Base-by-base conservation (phyloP, 2,888 invertebrate genomes). In the Andrena bicolor region DNA sequence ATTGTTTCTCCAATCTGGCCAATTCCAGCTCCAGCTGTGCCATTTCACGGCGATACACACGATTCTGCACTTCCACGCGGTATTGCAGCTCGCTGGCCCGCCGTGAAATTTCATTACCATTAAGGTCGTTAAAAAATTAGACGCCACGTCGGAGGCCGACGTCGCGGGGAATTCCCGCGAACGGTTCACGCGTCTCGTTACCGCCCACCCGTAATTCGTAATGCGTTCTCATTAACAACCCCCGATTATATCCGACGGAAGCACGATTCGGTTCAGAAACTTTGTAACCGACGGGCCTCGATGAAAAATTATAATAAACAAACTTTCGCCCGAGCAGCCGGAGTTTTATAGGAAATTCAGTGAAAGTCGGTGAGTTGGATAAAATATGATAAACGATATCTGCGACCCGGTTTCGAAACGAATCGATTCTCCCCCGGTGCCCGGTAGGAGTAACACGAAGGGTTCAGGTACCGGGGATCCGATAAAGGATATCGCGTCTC, bases 11-110 rank as follows among this genome's bases (percentile, higher is more conserved):
- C 87, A 98, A 94, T 76, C 96, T 95, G 8, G 96, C 95, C 68
- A 98, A 97, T 94, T 98, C 97, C 66, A 96, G 95, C 92, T 98
- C 97, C 65, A 98, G 93, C 20, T 96, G 96, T 8, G 96, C 96
- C 85, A 98, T 96, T 93, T 98, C 98, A 86, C 97, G 95, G 91
- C 96, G 96, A 92, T 98, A 98, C 5, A 98, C 98, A 87, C 97
- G 96, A 94, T 98, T 98, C 94, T 98, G 98, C 71, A 98, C 97
- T 94, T 98, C 98, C 64, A 98, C 97, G 77, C 98, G 95, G 93
- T 97, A 98, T 90, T 97, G 96, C 20, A 97, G 94, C 91, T 98
- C 98, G 91, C 80, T 86, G 53, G 51, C 28, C 58, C 30, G 51
- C 0, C 49, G 71, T 58, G 49, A 84, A 84, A 73, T 66, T 51